These are phyloP conservation scores for Centropus bengalensis DNA, from an alignment of 2,113 vertebrate genomes.

Conservation along the genomic window DNA sequence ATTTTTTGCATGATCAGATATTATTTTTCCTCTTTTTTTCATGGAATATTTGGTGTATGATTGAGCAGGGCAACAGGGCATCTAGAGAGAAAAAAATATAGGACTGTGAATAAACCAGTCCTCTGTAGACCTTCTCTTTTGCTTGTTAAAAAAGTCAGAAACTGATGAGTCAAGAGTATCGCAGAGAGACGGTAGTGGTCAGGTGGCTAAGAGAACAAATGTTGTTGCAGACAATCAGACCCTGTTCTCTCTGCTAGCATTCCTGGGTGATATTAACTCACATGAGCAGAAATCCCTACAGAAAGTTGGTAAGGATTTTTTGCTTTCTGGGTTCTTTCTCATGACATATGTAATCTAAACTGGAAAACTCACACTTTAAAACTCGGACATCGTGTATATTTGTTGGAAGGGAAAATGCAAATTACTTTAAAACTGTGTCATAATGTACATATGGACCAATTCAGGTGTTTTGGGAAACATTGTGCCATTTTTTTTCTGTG, in stretches of 20 bases:
- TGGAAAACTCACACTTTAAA: neutral
- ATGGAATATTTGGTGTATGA: neutral
- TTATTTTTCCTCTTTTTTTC: neutral
- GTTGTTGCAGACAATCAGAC: neutral
- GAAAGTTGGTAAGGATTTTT: neutral
- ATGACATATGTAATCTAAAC: neutral
- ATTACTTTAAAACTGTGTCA: neutral
- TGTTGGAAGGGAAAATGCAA: neutral
- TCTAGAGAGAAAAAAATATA: neutral
- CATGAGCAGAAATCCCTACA: neutral
- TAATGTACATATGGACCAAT: neutral
- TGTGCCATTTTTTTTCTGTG: neutral
- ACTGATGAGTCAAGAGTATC: neutral
- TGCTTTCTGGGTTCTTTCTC: neutral
- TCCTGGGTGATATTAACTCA: neutral
- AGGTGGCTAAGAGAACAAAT: neutral
- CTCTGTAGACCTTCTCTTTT: neutral
- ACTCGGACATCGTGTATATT: neutral
- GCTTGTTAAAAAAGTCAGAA: neutral
- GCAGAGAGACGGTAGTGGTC: neutral
- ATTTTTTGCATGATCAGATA: neutral
- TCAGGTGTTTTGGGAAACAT: neutral
- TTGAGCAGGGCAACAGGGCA: neutral
- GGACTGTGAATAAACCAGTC: neutral
- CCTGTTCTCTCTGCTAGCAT: neutral